Evolutionary conservation across 2,888 invertebrate genomes (phyloP), one percentile per base, ranked within the genome.

Genomic region (Aspidapion aeneum): DNA sequence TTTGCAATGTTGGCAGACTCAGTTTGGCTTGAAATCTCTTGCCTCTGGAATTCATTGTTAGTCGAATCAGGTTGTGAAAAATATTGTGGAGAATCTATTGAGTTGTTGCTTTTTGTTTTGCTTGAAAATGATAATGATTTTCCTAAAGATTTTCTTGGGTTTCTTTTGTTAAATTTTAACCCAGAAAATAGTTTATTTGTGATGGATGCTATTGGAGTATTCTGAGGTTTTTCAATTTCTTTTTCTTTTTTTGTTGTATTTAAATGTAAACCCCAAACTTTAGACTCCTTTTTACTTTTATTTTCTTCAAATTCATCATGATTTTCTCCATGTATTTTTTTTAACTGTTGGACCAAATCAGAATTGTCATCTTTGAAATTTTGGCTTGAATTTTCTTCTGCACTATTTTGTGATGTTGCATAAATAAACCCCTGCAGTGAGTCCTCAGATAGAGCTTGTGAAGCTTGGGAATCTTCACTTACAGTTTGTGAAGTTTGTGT

Each of bases 131-230:
- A 83, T 2, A 85, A 70, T 0, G 86, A 84, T 35, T 35, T 35
- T 35, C 35, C 35, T 12, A 7, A 3, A 35, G 35, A 35, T 77
- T 93, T 93, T 71, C 91, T 84, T 0, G 93, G 92, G 80, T 93
- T 92, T 71, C 92, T 83, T 72, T 90, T 86, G 2, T 85, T 84
- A 77, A 92, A 90, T 70, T 84, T 88, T 19, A 85, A 82, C 56
- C 85, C 84, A 62, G 85, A 83, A 79, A 92, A 93, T 64, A 91
- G 63, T 73, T 74, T 71, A 71, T 68, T 66, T 55, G 70, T 73
- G 69, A 75, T 74, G 17, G 63, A 60, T 18, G 61, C 55, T 12
- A 65, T 61, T 21, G 65, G 65, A 17, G 17, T 52, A 61, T 69
- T 77, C 49, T 64, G 60, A 20, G 68, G 63, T 19, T 61, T 59